Percentiles rank a stretch among this genome's conserved stretches.
Conservation (phyloP, 2,888 invertebrate genomes). For the Nephrocerus scutellatus region DNA sequence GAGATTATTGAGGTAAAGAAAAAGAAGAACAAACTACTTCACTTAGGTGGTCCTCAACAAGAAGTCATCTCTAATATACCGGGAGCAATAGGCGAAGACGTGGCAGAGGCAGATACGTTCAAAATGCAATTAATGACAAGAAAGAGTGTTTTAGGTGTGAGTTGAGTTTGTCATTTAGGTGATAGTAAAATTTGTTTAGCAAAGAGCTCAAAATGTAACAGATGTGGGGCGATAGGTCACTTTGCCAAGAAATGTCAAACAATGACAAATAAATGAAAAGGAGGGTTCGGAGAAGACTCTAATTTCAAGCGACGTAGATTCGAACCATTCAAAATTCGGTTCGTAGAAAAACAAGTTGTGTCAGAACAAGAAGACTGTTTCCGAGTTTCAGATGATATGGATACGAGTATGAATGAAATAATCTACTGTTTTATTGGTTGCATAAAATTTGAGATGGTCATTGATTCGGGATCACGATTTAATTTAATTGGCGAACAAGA, state of each 20-base stretch:
- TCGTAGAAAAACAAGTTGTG: not conserved
- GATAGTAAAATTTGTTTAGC: slow-evolving; percentile 5
- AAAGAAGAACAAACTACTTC: slow-evolving; percentile 10
- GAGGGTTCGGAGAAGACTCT: not conserved
- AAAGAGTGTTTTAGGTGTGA: slow-evolving; percentile 9
- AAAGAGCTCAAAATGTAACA: no score
- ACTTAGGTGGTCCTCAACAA: slow-evolving; percentile 8
- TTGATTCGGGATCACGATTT: slow-evolving; percentile 4
- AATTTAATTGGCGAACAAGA: slow-evolving; percentile 4
- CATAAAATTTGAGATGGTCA: slow-evolving; percentile 1
- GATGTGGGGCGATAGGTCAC: no score
- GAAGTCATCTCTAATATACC: slow-evolving; percentile 11
- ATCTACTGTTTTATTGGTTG: no score
- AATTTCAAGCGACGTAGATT: not conserved
- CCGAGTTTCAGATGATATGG: not conserved
- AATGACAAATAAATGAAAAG: slow-evolving; percentile 5
- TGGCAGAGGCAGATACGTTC: no score
- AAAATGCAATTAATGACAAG: no score
- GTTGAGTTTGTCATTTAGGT: slow-evolving; percentile 4
- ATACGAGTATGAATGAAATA: not conserved
- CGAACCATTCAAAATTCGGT: not conserved
- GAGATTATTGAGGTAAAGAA: no score
- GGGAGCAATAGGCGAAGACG: no score
- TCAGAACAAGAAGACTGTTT: slow-evolving; percentile 7
- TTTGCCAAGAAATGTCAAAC: no score